Evolutionary conservation across 2,797 vertebrate genomes (phyloP), one percentile per base, ranked within the genome.

Genomic region (Sciurus vulgaris): DNA sequence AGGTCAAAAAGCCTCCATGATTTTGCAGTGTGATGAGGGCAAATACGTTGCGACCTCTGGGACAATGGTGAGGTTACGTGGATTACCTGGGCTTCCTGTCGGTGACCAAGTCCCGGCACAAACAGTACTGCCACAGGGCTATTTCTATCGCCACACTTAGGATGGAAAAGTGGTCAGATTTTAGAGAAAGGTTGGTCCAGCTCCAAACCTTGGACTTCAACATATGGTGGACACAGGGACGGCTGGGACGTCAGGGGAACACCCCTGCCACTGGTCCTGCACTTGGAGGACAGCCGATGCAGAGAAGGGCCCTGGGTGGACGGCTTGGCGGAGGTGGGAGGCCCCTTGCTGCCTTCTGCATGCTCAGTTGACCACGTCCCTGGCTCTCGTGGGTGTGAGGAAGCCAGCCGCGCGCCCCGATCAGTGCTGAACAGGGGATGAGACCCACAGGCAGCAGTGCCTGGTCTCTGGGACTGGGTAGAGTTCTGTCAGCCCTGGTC

Each of bases 41-140:
- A 94, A 94, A 67, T 86, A 90, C 77, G 88, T 82, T 67, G 72
- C 95, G 88, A 56, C n/a, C n/a, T 81, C 7, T 83, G 74, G 47
- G 47, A 90, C 59, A 76, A 73, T 28, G 44, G 15, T 54, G 89
- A 89, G n/a, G 44, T 86, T 85, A 41, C 59, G 18, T 41, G 69
- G 94, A 49, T 82, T 63, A 47, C 88, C 26, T 89, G 30, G 72
- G 78, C 49, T 91, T 97, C 91, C 41, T 69, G 20, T 35, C 61
- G n/a, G 61, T 72, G 47, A 89, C 15, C 72, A 93, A 67, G 30
- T 70, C 59, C 74, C 18, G 47, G 63, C 49, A 72, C 65, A 41
- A 35, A 79, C 65, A 59, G 56, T 28, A 61, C 20, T 33, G 7
- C 63, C 76, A 12, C 69, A n/a, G 44, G 38, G 38, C 38, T 38